Evolutionary conservation across 2,797 vertebrate genomes (phyloP), one percentile per base, ranked within the genome.

Genomic region (Thunnus albacares): DNA sequence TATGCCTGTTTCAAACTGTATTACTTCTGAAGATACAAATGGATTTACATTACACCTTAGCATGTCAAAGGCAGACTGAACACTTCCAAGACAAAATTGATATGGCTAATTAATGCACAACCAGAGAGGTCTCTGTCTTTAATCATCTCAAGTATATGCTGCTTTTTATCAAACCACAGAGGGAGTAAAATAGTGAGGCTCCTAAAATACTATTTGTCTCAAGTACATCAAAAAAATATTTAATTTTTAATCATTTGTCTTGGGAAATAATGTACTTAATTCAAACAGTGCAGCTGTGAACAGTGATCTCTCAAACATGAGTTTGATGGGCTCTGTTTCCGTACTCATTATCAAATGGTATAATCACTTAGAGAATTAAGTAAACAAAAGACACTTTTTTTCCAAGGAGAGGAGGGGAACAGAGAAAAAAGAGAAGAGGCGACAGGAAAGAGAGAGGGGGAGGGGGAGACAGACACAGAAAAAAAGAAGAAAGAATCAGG

Each of bases 141-240:
- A 87, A 92, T 92, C 89, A 90, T 90, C 84, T 90, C 80, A 86
- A 89, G 84, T 79, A 79, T 61, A 63, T 2, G 6, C 75, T 84
- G 57, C 75, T 76, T 93, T 90, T 90, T 71, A 90, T 92, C 78
- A 90, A 89, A 84, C 41, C 82, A 69, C 81, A 68, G 72, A 87
- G 79, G 75, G 75, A 87, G 75, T 60, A 59, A 77, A 86, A 83
- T 63, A 47, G 51, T n/a, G 47, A 71, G 53, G 53, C 76, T 82
- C 52, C 78, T 91, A 82, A 89, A 89, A 85, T 82, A 53, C 70
- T 87, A 88, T 93, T 93, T 91, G 86, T 89, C 87, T 92, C 77
- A 70, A 77, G 81, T 71, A 85, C 70, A 87, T 88, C 10, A 81
- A 79, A 87, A 82, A 77, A 77, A 69, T 15, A 51, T 60, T 83